Evolutionary conservation across 2,888 invertebrate species (phyloP).

Genomic region (Tetramorium bicarinatum): DNA sequence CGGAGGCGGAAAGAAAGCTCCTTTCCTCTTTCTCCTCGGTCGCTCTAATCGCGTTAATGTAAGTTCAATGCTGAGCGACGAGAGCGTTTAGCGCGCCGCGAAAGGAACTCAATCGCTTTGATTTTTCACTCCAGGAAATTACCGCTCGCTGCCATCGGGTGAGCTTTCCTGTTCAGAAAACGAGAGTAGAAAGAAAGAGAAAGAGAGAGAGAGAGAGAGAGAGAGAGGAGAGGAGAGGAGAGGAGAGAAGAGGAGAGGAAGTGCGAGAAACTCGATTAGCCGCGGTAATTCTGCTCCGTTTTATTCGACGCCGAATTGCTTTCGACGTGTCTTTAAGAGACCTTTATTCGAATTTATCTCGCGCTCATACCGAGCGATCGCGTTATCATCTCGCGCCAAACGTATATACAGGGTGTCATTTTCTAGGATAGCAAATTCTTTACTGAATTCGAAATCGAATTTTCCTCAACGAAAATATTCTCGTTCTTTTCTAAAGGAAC

Average conservation of each 20-base stretch:
- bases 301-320: conserved; percentile 47
- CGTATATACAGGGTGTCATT: background rate
- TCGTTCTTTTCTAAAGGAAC: background rate
- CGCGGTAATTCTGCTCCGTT: conserved; percentile 29
- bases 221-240: conserved; percentile 35
- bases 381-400: background rate
- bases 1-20: background rate
- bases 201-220: too few species aligned
- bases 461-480: background rate
- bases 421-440: background rate
- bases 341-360: conserved; percentile 37
- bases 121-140: conserved; percentile 63
- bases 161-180: conserved; percentile 18
- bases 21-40: background rate
- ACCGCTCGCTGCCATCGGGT: conserved; percentile 50
- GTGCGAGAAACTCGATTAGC: conserved; percentile 55
- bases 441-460: background rate
- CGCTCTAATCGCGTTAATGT: conserved; percentile 70
- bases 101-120: conserved; percentile 59
- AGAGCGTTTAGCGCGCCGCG: conserved; percentile 40
- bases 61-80: conserved; percentile 67
- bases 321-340: conserved; percentile 22
- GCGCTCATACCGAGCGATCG: background rate
- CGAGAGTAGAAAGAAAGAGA: background rate
- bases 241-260: conserved; percentile 36